Evolutionary conservation across 2,888 invertebrate genomes (phyloP).

Genomic region (Homarus gammarus): DNA sequence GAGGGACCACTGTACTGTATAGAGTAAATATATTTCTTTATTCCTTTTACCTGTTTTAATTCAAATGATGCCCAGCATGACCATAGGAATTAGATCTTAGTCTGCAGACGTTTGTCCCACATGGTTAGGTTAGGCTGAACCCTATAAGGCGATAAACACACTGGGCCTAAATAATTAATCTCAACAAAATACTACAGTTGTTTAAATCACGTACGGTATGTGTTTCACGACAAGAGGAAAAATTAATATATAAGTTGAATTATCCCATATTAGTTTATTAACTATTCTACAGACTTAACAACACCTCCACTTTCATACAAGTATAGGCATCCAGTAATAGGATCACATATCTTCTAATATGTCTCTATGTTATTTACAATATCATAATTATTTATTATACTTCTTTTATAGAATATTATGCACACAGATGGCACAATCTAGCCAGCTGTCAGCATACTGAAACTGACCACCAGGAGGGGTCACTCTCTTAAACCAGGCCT

Average conservation of each 20-base stretch:
- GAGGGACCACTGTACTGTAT: too few species aligned
- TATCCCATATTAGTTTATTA: slow-evolving; percentile 56
- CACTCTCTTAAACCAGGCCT: slow-evolving; percentile 7
- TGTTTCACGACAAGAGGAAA: background rate
- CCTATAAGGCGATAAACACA: too few species aligned
- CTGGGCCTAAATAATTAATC: too few species aligned
- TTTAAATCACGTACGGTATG: background rate
- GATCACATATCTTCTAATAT: slow-evolving; percentile 41
- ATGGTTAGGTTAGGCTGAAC: too few species aligned
- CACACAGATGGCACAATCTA: slow-evolving; percentile 3
- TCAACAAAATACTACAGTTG: background rate
- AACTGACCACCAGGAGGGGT: slow-evolving; percentile 8
- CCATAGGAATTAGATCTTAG: too few species aligned
- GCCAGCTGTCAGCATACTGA: background rate
- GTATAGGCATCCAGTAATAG: slow-evolving; percentile 52
- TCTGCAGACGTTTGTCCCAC: too few species aligned
- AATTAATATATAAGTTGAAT: slow-evolving; percentile 4
- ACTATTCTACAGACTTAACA: slow-evolving; percentile 55
- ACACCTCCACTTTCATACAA: slow-evolving; percentile 41
- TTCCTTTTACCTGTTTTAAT: too few species aligned
- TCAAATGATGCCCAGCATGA: too few species aligned
- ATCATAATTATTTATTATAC: slow-evolving; percentile 32
- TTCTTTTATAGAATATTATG: slow-evolving; percentile 28
- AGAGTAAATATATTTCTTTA: too few species aligned
- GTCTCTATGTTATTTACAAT: slow-evolving; percentile 48